phyloP scores from a whole-genome alignment of 2,888 invertebrate species.

The Philonicus albiceps region DNA sequence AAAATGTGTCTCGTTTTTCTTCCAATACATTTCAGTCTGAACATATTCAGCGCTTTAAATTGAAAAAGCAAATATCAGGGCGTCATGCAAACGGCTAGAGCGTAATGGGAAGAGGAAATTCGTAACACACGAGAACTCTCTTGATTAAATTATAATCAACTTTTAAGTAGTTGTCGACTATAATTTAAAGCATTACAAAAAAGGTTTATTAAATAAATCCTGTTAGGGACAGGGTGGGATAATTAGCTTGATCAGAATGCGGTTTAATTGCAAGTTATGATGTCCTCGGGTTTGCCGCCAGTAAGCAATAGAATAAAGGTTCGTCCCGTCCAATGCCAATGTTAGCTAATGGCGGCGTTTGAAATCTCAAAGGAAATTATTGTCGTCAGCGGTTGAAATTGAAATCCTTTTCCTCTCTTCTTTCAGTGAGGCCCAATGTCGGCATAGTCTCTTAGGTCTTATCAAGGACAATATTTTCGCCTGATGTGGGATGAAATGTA shows the following conservation, averaged over 20 bases:
- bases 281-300: neutral
- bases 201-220: neutral
- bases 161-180: neutral
- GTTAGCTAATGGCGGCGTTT: neutral
- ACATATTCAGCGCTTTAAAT: neutral
- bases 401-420: neutral
- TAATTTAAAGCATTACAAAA: neutral
- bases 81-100: neutral
- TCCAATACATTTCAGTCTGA: neutral
- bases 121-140: no score
- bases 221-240: neutral
- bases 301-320: neutral
- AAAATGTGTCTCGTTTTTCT: neutral
- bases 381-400: neutral
- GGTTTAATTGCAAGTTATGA: neutral
- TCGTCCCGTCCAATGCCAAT: neutral
- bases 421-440: neutral
- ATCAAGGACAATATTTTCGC: slow-evolving; percentile 3
- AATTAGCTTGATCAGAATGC: neutral
- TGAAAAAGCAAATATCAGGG: neutral
- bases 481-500: neutral
- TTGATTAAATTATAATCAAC: no score
- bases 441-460: neutral
- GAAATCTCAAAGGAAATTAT: slow-evolving; percentile 21
- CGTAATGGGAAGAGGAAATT: neutral